Conservation (phyloP, 2,888 invertebrate genomes). For the Diarsia dahlii region DNA sequence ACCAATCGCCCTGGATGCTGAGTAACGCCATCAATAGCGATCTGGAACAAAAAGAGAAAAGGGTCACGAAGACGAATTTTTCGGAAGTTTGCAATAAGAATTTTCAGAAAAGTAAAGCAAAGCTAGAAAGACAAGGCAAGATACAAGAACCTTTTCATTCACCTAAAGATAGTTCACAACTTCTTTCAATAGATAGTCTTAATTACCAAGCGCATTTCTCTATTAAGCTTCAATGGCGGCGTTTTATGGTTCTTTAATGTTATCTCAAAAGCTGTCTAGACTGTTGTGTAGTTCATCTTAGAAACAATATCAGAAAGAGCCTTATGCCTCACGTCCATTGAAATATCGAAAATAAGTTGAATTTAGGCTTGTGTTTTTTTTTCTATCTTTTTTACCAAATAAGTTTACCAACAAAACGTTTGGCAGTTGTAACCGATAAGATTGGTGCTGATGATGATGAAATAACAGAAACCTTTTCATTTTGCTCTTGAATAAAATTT, state of each 20-base stretch:
- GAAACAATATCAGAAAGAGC: background rate
- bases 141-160: background rate
- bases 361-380: background rate
- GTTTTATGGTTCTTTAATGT: background rate
- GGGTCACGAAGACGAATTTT: constrained; percentile 2
- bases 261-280: background rate
- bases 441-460: constrained; percentile 39
- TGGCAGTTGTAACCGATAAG: constrained; percentile 12
- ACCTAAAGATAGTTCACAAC: background rate
- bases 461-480: constrained; percentile 41
- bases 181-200: constrained; percentile 14
- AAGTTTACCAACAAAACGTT: constrained; percentile 23
- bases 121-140: background rate
- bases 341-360: background rate
- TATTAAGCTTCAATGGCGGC: constrained; percentile 4
- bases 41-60: constrained; percentile 79
- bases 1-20: constrained; percentile 85
- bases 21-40: constrained; percentile 88
- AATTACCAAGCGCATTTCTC: constrained; percentile 7
- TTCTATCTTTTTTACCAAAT: background rate
- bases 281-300: no score
- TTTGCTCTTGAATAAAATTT: constrained; percentile 39
- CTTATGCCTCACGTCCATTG: background rate
- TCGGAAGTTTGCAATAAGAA: background rate
- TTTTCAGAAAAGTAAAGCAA: background rate